phyloP scores from a whole-genome alignment of 1,140 invertebrate species.

The Nylanderia fulva region DNA sequence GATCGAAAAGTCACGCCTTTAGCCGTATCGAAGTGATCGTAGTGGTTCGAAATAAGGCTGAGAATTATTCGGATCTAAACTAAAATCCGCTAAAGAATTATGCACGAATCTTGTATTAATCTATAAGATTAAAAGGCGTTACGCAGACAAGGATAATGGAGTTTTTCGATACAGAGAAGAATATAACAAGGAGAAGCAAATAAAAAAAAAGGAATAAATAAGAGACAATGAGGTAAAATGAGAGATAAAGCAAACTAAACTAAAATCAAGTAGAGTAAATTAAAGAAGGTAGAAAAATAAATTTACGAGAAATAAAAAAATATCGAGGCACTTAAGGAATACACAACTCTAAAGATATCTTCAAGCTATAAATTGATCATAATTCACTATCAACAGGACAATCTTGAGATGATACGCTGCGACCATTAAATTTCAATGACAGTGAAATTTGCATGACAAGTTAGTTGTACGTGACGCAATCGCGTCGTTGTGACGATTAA shows the following conservation, averaged over 20 bases:
- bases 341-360: not conserved
- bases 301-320: not conserved
- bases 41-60: slow-evolving; percentile 7
- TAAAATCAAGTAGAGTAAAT: not conserved
- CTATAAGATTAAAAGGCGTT: not conserved
- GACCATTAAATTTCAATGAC: slow-evolving; percentile 12
- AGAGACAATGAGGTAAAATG: not conserved
- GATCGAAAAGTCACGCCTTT: slow-evolving; percentile 40
- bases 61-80: not conserved
- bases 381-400: not conserved
- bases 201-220: not conserved
- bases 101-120: not conserved
- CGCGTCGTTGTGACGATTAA: slow-evolving; percentile 29
- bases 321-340: not conserved
- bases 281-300: not conserved
- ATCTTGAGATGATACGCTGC: not conserved
- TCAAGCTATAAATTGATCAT: not conserved
- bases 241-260: not conserved
- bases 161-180: not conserved
- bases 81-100: not conserved
- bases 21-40: slow-evolving; percentile 15
- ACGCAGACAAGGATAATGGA: not conserved
- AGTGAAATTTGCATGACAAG: slow-evolving; percentile 28
- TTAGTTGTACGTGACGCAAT: slow-evolving; percentile 3
- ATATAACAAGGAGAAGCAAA: not conserved